Conservation (phyloP, 2,113 vertebrate genomes). For the Chamaea fasciata region DNA sequence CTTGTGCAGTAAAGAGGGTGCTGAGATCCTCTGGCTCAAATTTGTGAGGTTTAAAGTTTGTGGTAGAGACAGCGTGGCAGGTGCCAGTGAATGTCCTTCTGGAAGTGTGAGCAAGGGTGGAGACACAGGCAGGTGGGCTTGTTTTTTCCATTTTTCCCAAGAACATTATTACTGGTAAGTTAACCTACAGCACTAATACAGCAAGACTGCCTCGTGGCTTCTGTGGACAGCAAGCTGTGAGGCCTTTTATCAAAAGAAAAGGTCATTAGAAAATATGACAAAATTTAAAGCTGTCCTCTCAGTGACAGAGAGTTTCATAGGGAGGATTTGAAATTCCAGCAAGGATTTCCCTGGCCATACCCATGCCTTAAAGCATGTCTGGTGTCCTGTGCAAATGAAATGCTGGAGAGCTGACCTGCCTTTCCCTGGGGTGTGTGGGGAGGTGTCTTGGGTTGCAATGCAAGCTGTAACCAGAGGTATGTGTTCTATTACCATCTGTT, state of each 20-base stretch:
- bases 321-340: background rate
- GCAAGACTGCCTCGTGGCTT: background rate
- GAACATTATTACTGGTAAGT: background rate
- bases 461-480: background rate
- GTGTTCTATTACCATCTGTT: background rate
- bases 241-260: background rate
- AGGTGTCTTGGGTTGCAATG: background rate
- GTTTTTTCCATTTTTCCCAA: background rate
- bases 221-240: background rate
- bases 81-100: background rate
- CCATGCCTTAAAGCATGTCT: background rate
- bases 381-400: background rate
- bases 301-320: background rate
- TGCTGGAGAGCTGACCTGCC: fast-evolving
- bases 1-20: background rate
- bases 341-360: background rate
- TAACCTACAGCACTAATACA: background rate
- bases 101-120: background rate
- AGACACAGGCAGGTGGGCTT: background rate
- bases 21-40: background rate
- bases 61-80: background rate
- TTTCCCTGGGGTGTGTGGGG: fast-evolving
- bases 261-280: background rate
- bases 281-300: background rate
- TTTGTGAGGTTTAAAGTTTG: background rate